A percentile compares a stretch with the other conserved stretches of the same genome.
These are phyloP conservation scores for Stomorhina lunata DNA, from an alignment of 2,888 invertebrate genomes.

Conservation along the genomic window DNA sequence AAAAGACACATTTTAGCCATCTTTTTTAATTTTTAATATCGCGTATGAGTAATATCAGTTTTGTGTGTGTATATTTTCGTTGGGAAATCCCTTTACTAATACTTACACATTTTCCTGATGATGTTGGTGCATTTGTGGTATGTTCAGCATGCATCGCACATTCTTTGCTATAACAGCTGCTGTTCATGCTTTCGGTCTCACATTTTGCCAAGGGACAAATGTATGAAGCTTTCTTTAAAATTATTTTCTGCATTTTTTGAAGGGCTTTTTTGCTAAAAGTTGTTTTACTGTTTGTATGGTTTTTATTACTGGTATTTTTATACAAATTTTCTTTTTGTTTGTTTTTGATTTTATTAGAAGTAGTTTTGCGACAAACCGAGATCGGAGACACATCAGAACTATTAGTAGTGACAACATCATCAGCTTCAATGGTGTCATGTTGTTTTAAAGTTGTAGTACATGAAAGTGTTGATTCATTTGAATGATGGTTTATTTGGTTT, in stretches of 20 bases:
- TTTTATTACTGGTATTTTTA: neutral
- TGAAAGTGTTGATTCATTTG: neutral
- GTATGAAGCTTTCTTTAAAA: slow-evolving; percentile 75
- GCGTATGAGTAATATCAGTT: neutral
- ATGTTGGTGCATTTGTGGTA: slow-evolving; percentile 59
- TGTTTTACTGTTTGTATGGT: slow-evolving; percentile 11
- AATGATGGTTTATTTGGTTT: neutral
- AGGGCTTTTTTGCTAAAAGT: no score
- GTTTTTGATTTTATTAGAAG: slow-evolving; percentile 17
- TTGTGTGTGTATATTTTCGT: neutral
- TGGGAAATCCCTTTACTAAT: slow-evolving; percentile 35
- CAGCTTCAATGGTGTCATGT: neutral
- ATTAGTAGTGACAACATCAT: neutral
- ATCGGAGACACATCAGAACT: slow-evolving; percentile 12
- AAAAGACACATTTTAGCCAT: no score
- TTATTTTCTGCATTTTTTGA: slow-evolving; percentile 71
- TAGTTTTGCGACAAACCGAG: slow-evolving; percentile 10
- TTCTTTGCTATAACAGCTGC: slow-evolving; percentile 10
- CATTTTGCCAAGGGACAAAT: slow-evolving; percentile 72
- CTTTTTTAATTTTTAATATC: no score
- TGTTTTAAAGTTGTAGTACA: neutral
- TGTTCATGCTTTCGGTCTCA: slow-evolving; percentile 22
- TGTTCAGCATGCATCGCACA: slow-evolving; percentile 75
- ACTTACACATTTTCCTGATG: slow-evolving; percentile 65
- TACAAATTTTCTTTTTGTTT: slow-evolving; percentile 3